Evolutionary conservation across 1,140 invertebrate species (phyloP).

Genomic region (Musca domestica): DNA sequence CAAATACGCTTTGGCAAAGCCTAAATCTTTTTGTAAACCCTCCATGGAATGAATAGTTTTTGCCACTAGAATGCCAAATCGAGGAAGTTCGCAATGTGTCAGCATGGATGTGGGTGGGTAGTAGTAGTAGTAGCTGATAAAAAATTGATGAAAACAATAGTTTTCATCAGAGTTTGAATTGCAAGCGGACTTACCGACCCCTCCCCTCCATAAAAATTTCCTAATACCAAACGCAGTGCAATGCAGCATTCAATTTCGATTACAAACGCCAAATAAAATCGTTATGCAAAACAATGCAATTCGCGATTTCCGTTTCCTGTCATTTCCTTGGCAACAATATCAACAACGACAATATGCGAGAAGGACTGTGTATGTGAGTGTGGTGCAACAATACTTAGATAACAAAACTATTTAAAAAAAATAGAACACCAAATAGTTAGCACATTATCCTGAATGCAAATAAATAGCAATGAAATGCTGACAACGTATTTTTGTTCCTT

Average conservation of each 20-base stretch:
- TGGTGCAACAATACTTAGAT: no score
- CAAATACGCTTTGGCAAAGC: not conserved
- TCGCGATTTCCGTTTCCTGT: slow-evolving; percentile 19
- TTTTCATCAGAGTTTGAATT: slow-evolving; percentile 2
- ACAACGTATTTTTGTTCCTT: no score
- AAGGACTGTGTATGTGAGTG: no score
- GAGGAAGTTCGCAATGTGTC: not conserved
- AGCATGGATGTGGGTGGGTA: not conserved
- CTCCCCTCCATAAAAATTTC: not conserved
- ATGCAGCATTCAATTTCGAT: slow-evolving; percentile 20
- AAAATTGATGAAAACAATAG: slow-evolving; percentile 21
- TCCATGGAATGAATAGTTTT: not conserved
- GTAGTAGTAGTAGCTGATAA: not conserved
- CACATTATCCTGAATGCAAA: no score
- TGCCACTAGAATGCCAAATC: not conserved
- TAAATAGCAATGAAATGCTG: no score
- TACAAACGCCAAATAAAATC: slow-evolving; percentile 11
- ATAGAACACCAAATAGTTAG: no score
- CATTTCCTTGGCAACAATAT: not conserved
- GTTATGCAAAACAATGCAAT: slow-evolving; percentile 20
- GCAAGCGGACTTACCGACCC: not conserved
- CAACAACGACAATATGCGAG: no score
- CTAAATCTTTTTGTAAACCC: slow-evolving; percentile 14
- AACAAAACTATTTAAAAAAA: no score
- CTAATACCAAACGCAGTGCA: not conserved